These are phyloP conservation scores for Henricia sp. DNA, from an alignment of 53 echinoderm and acorn worm species.

Conservation along the genomic window DNA sequence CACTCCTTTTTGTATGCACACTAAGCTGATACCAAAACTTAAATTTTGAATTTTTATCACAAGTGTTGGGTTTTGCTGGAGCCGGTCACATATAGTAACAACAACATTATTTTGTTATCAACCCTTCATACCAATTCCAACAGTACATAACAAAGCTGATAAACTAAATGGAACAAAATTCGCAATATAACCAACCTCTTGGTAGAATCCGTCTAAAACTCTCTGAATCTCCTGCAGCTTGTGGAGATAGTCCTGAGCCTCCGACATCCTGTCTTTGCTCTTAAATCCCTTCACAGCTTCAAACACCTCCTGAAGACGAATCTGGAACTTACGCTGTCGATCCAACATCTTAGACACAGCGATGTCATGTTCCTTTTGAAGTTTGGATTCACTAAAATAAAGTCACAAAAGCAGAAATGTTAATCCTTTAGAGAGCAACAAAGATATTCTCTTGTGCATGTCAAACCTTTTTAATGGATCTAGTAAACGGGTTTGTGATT, in stretches of 20 bases:
- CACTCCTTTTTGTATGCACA: too few relatives aligned
- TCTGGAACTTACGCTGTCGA: conserved; percentile 82
- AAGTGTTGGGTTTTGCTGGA: too few relatives aligned
- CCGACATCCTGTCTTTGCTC: conserved; percentile 95
- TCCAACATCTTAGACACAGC: conserved; percentile 83
- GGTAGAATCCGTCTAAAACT: conserved; percentile 84
- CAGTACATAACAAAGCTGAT: too few relatives aligned
- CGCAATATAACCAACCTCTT: conserved; percentile 72
- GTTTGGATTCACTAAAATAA: conserved; percentile 82
- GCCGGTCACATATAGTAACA: too few relatives aligned
- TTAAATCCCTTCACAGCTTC: conserved; percentile 90
- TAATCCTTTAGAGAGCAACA: too few relatives aligned
- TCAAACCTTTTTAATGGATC: too few relatives aligned
- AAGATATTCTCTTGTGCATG: background rate
- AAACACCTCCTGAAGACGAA: conserved; percentile 72
- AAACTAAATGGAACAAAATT: too few relatives aligned
- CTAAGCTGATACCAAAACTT: too few relatives aligned
- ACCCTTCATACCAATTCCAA: too few relatives aligned
- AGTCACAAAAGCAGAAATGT: background rate
- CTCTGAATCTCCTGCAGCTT: conserved; percentile 76
- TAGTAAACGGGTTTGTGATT: too few relatives aligned
- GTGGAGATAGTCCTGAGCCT: conserved; percentile 83
- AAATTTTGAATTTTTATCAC: too few relatives aligned
- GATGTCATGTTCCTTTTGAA: conserved; percentile 93
- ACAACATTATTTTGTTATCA: too few relatives aligned